Percentiles rank a stretch among this genome's conserved stretches.
Evolutionary conservation across 1,140 invertebrate species (phyloP).

Genomic region (Drosophila tristis): DNA sequence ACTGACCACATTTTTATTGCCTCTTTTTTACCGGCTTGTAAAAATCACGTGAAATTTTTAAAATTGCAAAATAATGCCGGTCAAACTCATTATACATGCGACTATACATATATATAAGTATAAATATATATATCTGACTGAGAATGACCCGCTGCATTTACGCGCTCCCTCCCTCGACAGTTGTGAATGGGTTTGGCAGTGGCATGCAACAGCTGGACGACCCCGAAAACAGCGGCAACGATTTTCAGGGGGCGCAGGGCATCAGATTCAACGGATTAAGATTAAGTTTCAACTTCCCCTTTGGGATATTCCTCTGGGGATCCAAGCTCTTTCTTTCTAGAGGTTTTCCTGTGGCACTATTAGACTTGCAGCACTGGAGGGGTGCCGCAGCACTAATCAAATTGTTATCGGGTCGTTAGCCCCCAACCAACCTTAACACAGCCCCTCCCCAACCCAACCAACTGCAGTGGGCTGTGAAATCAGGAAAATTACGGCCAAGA

Average conservation of each 20-base stretch:
- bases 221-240: background rate
- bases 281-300: background rate
- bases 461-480: conserved; percentile 19
- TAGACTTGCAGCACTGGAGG: too few relatives aligned
- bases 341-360: too few relatives aligned
- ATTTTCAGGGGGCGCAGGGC: background rate
- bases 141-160: conserved; percentile 10
- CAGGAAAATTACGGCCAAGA: conserved; percentile 67
- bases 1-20: conserved; percentile 19
- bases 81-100: conserved; percentile 69
- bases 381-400: conserved; percentile 18
- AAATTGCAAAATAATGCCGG: conserved; percentile 75
- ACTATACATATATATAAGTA: conserved; percentile 18
- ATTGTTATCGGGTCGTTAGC: conserved; percentile 64
- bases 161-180: background rate
- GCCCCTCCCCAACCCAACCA: too few relatives aligned
- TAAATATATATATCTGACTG: conserved; percentile 9
- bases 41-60: conserved; percentile 72
- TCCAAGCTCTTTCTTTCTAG: background rate
- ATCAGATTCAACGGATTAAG: background rate
- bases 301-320: background rate
- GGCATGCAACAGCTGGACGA: conserved; percentile 52
- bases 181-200: background rate
- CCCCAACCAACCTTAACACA: background rate
- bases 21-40: conserved; percentile 57